A percentile compares a stretch with the other conserved stretches of the same genome.
Conservation (phyloP, 2,888 invertebrate species). For the Epirrita christyi region DNA sequence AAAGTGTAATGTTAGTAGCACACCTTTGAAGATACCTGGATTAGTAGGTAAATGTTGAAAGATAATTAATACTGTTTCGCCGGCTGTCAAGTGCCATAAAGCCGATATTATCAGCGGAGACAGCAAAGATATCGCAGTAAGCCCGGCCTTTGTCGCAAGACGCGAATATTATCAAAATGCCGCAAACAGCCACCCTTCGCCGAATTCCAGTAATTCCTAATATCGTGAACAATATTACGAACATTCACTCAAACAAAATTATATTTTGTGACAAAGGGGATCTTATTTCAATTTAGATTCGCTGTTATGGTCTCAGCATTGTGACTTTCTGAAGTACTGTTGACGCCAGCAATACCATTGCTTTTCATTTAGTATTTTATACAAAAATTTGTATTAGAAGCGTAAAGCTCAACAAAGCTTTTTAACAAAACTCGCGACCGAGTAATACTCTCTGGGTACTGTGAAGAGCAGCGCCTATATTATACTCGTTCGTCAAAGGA, state of each 20-base stretch:
- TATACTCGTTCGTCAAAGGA: slow-evolving; percentile 13
- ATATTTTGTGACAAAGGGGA: slow-evolving; percentile 28
- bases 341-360: background rate
- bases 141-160: slow-evolving; percentile 42
- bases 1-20: background rate
- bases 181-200: slow-evolving; percentile 32
- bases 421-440: background rate
- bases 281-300: slow-evolving; percentile 26
- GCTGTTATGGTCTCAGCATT: slow-evolving; percentile 8
- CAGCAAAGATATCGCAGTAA: slow-evolving; percentile 26
- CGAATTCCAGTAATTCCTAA: slow-evolving; percentile 32
- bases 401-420: background rate
- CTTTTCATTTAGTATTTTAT: background rate
- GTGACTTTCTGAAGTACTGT: background rate
- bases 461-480: slow-evolving; percentile 2
- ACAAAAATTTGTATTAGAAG: background rate
- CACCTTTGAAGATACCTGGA: slow-evolving; percentile 5
- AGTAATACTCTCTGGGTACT: background rate
- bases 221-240: slow-evolving; percentile 39
- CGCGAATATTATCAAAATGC: slow-evolving; percentile 45
- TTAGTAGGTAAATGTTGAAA: slow-evolving; percentile 16
- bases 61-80: slow-evolving; percentile 43
- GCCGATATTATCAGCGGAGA: slow-evolving; percentile 33
- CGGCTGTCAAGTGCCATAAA: slow-evolving; percentile 41
- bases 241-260: slow-evolving; percentile 36